These are phyloP conservation scores for Chinchilla lanigera DNA, from an alignment of 2,113 vertebrate species.

Conservation along the genomic window DNA sequence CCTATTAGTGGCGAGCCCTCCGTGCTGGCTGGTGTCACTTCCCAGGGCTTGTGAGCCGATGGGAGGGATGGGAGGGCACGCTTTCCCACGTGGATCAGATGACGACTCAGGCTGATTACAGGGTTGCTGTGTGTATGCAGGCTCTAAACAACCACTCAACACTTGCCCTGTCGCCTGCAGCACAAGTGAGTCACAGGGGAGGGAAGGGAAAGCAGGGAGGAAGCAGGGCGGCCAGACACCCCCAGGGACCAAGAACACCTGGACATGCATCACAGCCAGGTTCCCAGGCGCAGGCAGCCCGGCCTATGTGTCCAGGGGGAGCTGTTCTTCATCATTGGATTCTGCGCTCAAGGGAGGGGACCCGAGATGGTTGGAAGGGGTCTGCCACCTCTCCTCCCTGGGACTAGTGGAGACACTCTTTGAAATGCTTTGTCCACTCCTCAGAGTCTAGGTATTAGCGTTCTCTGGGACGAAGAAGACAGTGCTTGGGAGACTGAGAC, in stretches of 20 bases:
- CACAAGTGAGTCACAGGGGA: background rate
- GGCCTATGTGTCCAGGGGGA: rapidly evolving
- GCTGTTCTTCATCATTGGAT: rapidly evolving
- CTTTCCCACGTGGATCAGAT: slow-evolving; percentile 78
- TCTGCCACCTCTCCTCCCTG: rapidly evolving
- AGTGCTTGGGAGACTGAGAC: background rate
- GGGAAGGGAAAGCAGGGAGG: background rate
- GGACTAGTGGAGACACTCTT: background rate
- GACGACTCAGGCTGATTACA: slow-evolving; percentile 66
- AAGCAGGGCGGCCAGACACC: background rate
- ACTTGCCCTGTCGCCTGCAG: slow-evolving; percentile 27
- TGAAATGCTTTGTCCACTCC: background rate
- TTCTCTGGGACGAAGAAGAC: background rate
- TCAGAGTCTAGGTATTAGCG: background rate
- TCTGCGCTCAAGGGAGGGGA: background rate
- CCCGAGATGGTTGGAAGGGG: no score
- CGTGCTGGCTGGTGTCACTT: background rate
- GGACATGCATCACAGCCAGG: background rate
- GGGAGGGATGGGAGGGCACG: background rate
- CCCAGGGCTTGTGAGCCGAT: background rate
- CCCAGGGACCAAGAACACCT: slow-evolving; percentile 38
- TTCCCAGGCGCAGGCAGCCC: background rate
- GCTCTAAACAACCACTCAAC: slow-evolving; percentile 36
- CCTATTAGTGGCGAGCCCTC: background rate
- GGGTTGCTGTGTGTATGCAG: slow-evolving; percentile 11